These are phyloP conservation scores for Sphaeridia pumilis DNA, from an alignment of 2,888 invertebrate species.

Conservation along the genomic window DNA sequence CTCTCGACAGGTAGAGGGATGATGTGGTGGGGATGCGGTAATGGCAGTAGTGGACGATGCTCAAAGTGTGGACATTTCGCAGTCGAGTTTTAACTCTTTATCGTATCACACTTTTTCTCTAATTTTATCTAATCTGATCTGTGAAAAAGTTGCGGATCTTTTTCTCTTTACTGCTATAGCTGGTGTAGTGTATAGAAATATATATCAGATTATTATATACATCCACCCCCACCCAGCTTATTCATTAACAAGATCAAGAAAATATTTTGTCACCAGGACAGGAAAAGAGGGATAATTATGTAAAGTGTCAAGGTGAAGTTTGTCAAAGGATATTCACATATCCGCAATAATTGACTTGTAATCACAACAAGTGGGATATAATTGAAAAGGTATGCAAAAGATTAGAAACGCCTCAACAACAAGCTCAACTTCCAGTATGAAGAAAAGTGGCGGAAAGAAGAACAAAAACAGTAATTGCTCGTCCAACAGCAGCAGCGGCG, in stretches of 20 bases:
- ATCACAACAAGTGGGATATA: no score
- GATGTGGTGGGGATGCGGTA: no score
- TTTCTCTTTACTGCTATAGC: no score
- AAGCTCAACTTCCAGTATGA: background rate
- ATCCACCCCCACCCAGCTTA: no score
- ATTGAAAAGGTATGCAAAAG: background rate
- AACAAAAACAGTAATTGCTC: background rate
- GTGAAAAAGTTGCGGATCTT: slow-evolving; percentile 16
- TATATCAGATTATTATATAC: background rate
- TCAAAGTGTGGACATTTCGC: slow-evolving; percentile 22
- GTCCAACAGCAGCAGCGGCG: background rate
- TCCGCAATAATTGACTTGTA: no score
- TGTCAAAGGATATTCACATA: no score
- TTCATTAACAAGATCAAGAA: no score
- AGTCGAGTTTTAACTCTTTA: slow-evolving; percentile 32
- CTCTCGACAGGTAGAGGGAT: no score
- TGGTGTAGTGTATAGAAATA: background rate
- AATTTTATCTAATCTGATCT: slow-evolving; percentile 22
- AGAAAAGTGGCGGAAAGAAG: slow-evolving; percentile 5
- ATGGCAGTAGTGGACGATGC: no score
- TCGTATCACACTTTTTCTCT: slow-evolving; percentile 30
- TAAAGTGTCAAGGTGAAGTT: no score
- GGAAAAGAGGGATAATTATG: no score
- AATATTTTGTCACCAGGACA: no score
- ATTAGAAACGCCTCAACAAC: background rate